Base-by-base conservation (phyloP, 2,797 vertebrate species). In the Scolopax rusticola region DNA sequence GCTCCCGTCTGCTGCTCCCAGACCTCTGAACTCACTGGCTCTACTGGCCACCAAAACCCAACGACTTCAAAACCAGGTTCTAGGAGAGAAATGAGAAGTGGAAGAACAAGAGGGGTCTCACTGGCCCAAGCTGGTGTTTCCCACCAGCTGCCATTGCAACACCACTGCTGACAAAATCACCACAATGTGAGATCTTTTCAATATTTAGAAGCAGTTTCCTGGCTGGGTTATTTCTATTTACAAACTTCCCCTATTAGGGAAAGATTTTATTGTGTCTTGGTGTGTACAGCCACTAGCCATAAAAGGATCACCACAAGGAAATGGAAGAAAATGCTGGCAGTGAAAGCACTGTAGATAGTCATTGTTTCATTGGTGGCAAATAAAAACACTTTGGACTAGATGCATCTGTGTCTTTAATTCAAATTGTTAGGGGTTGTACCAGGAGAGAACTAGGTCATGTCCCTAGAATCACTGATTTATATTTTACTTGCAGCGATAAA, bases 121-220 rank as follows among this genome's bases (percentile, higher is more conserved):
- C 17, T 61, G 48, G 54, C 56, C 41, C 3, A 1, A 6, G 18
- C 0, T 3, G n/a, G n/a, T 7, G 1, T 27, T 19, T 78, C 15
- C 61, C 64, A 32, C 15, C 75, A 54, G 68, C 56, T 25, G 14
- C 9, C 71, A 71, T 4, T 40, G 57, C 40, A 32, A 13, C 30
- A 10, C 8, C 60, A 14, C 33, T 8, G 16, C 56, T 54, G 60
- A 23, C 69, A 78, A 65, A 67, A 30, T 2, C 81, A 40, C 5
- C 4, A 21, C 43, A 7, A 16, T 2, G 40, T 15, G 32, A 43
- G 48, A 25, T 54, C 43, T 67, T 28, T 8, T 11, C 38, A 20
- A 14, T 17, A n/a, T 24, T 27, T 24, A 23, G 36, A 60, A 65
- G 51, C 1, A 1, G 5, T 36, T 71, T 73, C 40, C 60, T 73